These are phyloP conservation scores for Melanostigma gelatinosum DNA, from an alignment of 2,113 vertebrate genomes.

Conservation along the genomic window DNA sequence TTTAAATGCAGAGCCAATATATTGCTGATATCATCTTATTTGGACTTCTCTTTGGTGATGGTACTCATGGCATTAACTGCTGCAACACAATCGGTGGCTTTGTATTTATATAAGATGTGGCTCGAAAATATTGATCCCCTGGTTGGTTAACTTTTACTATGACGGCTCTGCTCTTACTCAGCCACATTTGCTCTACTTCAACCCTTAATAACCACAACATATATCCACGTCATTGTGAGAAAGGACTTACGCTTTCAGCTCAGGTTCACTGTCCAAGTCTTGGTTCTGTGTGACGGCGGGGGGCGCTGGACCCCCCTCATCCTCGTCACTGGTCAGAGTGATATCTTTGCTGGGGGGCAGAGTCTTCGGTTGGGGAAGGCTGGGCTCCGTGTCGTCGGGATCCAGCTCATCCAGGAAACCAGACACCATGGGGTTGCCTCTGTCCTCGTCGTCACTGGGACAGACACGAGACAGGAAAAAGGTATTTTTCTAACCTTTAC, in stretches of 20 bases:
- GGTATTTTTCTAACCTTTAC: background rate
- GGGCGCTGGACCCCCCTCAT: slow-evolving; percentile 63
- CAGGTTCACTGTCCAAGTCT: slow-evolving; percentile 73
- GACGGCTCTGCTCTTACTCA: background rate
- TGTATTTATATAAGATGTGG: background rate
- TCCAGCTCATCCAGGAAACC: slow-evolving; percentile 94
- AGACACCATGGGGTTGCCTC: slow-evolving; percentile 93
- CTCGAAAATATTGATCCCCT: background rate
- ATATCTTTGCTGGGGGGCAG: slow-evolving; percentile 82
- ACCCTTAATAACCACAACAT: background rate
- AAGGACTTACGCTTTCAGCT: slow-evolving; percentile 80
- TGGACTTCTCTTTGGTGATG: background rate
- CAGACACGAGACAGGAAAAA: background rate
- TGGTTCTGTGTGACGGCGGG: slow-evolving; percentile 55
- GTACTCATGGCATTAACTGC: background rate
- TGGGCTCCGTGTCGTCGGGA: slow-evolving; percentile 84
- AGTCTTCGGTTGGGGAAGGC: slow-evolving; percentile 56
- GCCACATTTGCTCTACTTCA: background rate
- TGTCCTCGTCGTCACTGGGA: slow-evolving; percentile 86
- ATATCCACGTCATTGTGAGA: background rate
- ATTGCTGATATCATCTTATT: background rate
- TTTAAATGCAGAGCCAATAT: background rate
- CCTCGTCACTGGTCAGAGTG: slow-evolving; percentile 90
- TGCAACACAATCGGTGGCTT: background rate
- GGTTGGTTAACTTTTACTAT: background rate